Percentiles rank a stretch among this genome's conserved stretches.
These are phyloP conservation scores for Cecropterus lyciades DNA, from an alignment of 1,140 invertebrate species.

Conservation along the genomic window DNA sequence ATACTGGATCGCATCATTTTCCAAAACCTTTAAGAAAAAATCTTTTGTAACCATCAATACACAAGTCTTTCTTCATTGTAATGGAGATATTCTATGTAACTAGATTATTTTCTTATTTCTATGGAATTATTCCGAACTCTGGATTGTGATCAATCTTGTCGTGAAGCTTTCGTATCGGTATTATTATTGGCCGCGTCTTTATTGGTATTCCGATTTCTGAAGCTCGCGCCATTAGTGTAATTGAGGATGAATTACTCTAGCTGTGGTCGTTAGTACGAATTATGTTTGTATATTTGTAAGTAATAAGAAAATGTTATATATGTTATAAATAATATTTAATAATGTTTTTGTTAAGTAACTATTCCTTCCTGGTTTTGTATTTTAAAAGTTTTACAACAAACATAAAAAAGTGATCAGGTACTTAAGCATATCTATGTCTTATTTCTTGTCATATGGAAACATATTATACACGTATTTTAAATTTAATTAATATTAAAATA, in stretches of 20 bases:
- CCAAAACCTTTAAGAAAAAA: constrained; percentile 19
- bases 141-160: constrained; percentile 26
- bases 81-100: constrained; percentile 27
- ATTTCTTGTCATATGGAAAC: too few species aligned
- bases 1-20: background rate
- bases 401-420: too few species aligned
- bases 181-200: constrained; percentile 20
- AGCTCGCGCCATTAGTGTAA: constrained; percentile 14
- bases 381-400: too few species aligned
- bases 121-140: constrained; percentile 23
- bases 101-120: constrained; percentile 31
- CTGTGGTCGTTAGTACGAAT: background rate
- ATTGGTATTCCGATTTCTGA: constrained; percentile 12
- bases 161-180: too few species aligned
- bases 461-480: too few species aligned
- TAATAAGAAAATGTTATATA: too few species aligned
- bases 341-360: too few species aligned
- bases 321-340: too few species aligned
- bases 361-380: too few species aligned
- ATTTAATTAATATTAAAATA: too few species aligned
- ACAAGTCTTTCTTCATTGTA: constrained; percentile 15
- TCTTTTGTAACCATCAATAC: constrained; percentile 27
- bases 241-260: constrained; percentile 9
- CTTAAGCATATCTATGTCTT: too few species aligned
- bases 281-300: background rate